Evolutionary conservation across 2,797 vertebrate genomes (phyloP).

Genomic region (Melanotaenia maccullochi): DNA sequence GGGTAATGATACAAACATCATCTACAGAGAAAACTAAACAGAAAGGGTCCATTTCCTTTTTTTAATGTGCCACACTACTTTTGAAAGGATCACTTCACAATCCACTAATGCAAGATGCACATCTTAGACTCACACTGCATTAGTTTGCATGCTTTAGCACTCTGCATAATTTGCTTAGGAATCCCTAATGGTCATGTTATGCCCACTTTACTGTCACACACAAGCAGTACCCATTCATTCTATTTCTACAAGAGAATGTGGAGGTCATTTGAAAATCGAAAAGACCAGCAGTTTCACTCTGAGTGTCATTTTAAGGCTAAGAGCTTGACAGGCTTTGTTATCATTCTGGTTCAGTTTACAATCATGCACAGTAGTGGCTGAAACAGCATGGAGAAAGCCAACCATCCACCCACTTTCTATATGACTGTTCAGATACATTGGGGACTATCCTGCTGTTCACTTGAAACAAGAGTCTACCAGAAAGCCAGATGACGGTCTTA

Average conservation of each 20-base stretch:
- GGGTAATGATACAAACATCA: slow-evolving; percentile 16
- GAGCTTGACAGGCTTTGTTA: neutral
- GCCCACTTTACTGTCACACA: slow-evolving; percentile 2
- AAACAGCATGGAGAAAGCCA: slow-evolving; percentile 6
- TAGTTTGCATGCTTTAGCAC: neutral
- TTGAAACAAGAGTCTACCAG: neutral
- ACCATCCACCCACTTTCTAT: neutral
- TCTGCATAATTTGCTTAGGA: neutral
- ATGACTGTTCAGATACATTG: neutral
- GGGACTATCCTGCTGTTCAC: neutral
- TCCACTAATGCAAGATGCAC: slow-evolving; percentile 13
- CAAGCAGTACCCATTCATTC: neutral
- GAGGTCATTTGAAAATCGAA: neutral
- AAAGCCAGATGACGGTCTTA: slow-evolving; percentile 58
- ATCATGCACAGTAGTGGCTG: neutral
- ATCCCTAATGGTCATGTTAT: slow-evolving; percentile 12
- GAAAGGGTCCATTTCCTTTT: slow-evolving; percentile 4
- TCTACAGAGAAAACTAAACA: slow-evolving; percentile 2
- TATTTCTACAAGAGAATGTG: slow-evolving; percentile 12
- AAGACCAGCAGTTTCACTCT: neutral
- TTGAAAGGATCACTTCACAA: neutral
- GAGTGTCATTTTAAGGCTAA: neutral
- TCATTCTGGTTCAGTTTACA: slow-evolving; percentile 13
- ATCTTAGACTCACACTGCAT: slow-evolving; percentile 1
- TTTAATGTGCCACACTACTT: neutral